Percentiles rank a stretch among this genome's conserved stretches.
Conservation (phyloP, 2,113 vertebrate genomes). For the Columba janthina region DNA sequence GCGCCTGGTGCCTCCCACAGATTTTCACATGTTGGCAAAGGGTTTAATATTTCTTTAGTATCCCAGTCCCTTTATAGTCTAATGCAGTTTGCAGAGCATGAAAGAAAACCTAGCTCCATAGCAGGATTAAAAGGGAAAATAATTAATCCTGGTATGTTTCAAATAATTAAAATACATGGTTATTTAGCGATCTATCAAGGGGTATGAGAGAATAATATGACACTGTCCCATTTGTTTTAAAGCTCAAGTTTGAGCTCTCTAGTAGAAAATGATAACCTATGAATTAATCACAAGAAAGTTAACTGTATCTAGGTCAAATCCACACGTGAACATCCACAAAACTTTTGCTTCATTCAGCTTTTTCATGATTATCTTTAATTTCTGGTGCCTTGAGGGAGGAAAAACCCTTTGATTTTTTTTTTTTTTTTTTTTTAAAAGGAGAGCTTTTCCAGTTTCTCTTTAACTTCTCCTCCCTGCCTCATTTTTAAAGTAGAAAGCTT, state of each 20-base stretch:
- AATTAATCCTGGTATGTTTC: background rate
- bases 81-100: background rate
- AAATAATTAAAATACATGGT: background rate
- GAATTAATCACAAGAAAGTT: slow-evolving; percentile 17
- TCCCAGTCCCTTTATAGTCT: background rate
- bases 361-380: slow-evolving; percentile 23
- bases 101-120: background rate
- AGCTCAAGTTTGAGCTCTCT: background rate
- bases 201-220: background rate
- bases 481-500: background rate
- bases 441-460: background rate
- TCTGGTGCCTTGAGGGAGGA: background rate
- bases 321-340: background rate
- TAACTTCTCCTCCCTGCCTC: background rate
- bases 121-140: background rate
- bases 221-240: background rate
- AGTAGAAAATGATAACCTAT: background rate
- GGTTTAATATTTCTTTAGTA: background rate
- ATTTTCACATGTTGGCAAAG: background rate
- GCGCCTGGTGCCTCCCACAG: background rate
- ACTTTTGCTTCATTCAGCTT: slow-evolving; percentile 64
- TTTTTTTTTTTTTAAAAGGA: too few relatives aligned
- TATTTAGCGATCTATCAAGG: background rate
- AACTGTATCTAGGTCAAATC: slow-evolving; percentile 58
- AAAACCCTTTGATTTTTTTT: background rate